Base-by-base conservation (phyloP, 2,797 vertebrate genomes). In the Meriones psammophilus region DNA sequence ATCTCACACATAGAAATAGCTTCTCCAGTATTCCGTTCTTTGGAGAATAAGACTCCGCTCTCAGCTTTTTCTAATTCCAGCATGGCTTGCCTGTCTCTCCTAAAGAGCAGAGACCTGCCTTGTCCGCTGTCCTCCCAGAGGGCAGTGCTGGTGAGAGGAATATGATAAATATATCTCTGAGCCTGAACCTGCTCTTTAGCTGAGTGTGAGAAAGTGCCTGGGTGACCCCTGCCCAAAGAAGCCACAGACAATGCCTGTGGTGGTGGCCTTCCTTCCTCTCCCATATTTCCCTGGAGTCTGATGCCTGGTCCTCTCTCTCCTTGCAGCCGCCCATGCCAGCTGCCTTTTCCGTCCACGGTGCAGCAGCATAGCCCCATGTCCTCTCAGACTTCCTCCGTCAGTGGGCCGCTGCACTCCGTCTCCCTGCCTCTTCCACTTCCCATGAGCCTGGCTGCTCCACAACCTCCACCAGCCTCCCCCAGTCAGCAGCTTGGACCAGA, bases 311-410 rank as follows among this genome's bases (percentile, higher is more conserved):
- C 60, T 56, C 1, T 84, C 56, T 94, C 95, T 90, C 96, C 95
- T 95, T 68, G 56, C 98, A 99, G 99, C 98, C 98, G 99, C 95
- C 99, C 98, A 62, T 99, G 98, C 95, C 99, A 98, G 64, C 97
- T 98, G 1, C 97, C 98, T 12, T 99, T 98, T 91, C 98, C 98
- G 0, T 95, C 97, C 0, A 94, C 98, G 0, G 96, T 97, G 0
- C 89, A 98, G 92, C 98, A 98, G 96, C 98, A 98, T 97, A 99
- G 99, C 94, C 98, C 99, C 1, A 98, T 99, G 98, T 98, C 98
- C 94, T 99, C 99, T 0, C 99, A 99, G 98, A 98, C 98, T 71
- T 97, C 98, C 28, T 88, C 98, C 0, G 3, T 97, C 0, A 33
- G 97, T 0, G 97, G 98, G 92, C 98, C 98, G 0, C 94, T 98